phyloP scores from a whole-genome alignment of 2,888 invertebrate genomes.

The Allygus modestus region DNA sequence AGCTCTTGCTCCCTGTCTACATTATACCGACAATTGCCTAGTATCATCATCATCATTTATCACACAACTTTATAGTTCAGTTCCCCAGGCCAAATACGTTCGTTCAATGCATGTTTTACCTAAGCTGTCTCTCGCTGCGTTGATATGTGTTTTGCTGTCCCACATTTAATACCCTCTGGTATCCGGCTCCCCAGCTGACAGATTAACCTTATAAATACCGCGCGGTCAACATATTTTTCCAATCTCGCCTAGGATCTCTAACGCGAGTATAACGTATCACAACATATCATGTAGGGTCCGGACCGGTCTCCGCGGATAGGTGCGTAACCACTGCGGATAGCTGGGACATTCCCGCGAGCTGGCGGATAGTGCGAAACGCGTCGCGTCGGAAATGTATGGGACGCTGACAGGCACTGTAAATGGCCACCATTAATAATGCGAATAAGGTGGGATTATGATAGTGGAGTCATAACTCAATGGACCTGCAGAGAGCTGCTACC shows the following conservation, averaged over 20 bases:
- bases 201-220: slow-evolving; percentile 7
- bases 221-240: slow-evolving; percentile 13
- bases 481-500: slow-evolving; percentile 31
- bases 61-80: no score
- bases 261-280: slow-evolving; percentile 21
- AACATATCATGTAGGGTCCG: background rate
- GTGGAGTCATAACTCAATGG: slow-evolving; percentile 53
- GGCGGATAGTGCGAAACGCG: background rate
- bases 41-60: no score
- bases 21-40: no score
- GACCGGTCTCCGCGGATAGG: slow-evolving; percentile 2
- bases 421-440: slow-evolving; percentile 51
- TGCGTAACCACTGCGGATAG: background rate
- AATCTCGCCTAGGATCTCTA: slow-evolving; percentile 22
- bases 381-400: background rate
- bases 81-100: no score
- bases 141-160: no score
- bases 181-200: background rate
- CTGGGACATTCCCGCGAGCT: slow-evolving; percentile 2
- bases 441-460: slow-evolving; percentile 47
- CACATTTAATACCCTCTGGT: no score
- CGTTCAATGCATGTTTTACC: no score
- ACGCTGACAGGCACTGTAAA: slow-evolving; percentile 18
- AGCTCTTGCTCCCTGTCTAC: no score
- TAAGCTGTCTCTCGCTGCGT: no score